Conservation (phyloP, 2,888 invertebrate species). For the Cristatella mucedo region DNA sequence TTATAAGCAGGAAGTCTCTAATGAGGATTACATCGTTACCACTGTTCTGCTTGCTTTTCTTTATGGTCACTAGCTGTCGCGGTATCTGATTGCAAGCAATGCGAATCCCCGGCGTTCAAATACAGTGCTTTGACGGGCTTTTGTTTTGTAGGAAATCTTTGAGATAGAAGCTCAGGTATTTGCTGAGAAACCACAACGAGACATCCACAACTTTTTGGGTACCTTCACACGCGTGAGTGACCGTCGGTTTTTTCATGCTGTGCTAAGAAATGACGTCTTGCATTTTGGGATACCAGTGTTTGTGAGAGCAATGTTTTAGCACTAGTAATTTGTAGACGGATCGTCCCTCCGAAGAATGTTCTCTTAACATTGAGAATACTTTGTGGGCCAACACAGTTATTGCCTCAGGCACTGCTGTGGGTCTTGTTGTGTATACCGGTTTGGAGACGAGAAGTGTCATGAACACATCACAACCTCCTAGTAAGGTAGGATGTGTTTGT, state of each 20-base stretch:
- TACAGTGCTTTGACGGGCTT: too few relatives aligned
- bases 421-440: conserved; percentile 87
- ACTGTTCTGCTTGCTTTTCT: too few relatives aligned
- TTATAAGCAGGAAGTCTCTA: too few relatives aligned
- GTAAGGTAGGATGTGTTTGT: conserved; percentile 76
- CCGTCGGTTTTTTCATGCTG: too few relatives aligned
- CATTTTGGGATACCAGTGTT: too few relatives aligned
- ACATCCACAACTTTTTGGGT: conserved; percentile 71
- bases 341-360: conserved; percentile 52
- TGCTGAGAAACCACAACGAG: conserved; percentile 91
- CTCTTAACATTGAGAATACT: conserved; percentile 85
- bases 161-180: conserved; percentile 69
- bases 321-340: too few relatives aligned
- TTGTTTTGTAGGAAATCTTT: conserved; percentile 37
- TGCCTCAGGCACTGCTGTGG: conserved; percentile 86
- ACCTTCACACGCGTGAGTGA: conserved; percentile 29
- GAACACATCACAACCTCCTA: conserved; percentile 90
- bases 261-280: too few relatives aligned
- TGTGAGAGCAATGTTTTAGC: too few relatives aligned
- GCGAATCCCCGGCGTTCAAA: too few relatives aligned
- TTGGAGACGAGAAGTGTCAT: conserved; percentile 90
- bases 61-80: too few relatives aligned
- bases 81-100: too few relatives aligned
- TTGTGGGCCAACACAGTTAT: conserved; percentile 97
- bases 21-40: too few relatives aligned